Percentiles rank a stretch among this genome's conserved stretches.
Evolutionary conservation across 2,113 vertebrate genomes (phyloP).

Genomic region (Daboia siamensis): DNA sequence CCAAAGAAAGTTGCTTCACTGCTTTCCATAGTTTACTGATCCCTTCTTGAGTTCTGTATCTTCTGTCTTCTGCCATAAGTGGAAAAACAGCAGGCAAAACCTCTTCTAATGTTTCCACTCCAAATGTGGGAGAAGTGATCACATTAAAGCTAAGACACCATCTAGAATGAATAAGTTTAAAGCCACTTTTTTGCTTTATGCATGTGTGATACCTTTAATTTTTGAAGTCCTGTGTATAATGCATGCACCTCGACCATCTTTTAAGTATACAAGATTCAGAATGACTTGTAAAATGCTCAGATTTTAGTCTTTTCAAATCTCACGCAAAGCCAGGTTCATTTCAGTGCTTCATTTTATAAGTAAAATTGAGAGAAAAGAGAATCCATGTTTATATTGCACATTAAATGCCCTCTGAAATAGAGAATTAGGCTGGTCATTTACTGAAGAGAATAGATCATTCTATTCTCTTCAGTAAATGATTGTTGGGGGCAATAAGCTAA

Average conservation of each 20-base stretch:
- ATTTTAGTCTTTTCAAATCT: background rate
- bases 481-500: no score
- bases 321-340: background rate
- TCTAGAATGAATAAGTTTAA: background rate
- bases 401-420: background rate
- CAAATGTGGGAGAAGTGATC: background rate
- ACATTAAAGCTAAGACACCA: background rate
- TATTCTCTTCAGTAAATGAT: no score
- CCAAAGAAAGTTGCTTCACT: background rate
- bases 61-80: background rate
- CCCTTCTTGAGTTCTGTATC: background rate
- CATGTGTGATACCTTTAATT: background rate
- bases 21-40: background rate
- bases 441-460: background rate
- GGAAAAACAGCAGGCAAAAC: background rate
- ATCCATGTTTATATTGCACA: background rate
- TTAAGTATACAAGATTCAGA: background rate
- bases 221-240: background rate
- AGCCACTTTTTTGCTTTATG: background rate
- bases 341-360: constrained; percentile 1
- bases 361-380: background rate
- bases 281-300: background rate
- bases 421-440: background rate
- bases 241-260: background rate
- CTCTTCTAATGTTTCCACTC: background rate